Conservation (phyloP, 2,797 vertebrate species). For the Dromococcyx pavoninus region DNA sequence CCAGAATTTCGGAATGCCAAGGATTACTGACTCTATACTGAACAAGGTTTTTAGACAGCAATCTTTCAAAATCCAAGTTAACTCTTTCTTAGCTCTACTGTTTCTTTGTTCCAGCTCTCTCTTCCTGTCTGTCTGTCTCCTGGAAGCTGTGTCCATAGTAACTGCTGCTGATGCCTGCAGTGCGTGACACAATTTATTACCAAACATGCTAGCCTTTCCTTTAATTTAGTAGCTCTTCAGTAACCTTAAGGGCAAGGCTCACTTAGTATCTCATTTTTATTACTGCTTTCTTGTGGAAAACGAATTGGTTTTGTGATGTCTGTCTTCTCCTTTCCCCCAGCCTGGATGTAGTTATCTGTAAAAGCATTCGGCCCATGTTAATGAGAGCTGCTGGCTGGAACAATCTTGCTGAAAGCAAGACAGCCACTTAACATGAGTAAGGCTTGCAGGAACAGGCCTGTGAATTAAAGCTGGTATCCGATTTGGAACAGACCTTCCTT, state of each 20-base stretch:
- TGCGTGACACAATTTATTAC: neutral
- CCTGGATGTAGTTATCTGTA: neutral
- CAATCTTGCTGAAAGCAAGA: slow-evolving; percentile 22
- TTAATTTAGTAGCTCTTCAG: slow-evolving; percentile 14
- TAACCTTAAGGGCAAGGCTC: slow-evolving; percentile 1
- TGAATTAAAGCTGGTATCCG: slow-evolving; percentile 3
- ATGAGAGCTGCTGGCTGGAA: neutral
- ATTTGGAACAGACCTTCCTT: slow-evolving; percentile 30
- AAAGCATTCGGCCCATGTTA: neutral
- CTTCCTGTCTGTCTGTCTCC: neutral
- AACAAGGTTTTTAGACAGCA: slow-evolving; percentile 42
- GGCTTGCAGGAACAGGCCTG: slow-evolving; percentile 33
- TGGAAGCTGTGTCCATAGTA: slow-evolving; percentile 23
- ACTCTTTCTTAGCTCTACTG: slow-evolving; percentile 21
- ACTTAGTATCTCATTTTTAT: slow-evolving; percentile 4
- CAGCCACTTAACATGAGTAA: neutral
- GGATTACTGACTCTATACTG: slow-evolving; percentile 61
- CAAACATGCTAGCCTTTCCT: neutral
- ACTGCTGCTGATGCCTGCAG: neutral
- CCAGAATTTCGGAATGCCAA: slow-evolving; percentile 85
- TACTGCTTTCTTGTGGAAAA: slow-evolving; percentile 30
- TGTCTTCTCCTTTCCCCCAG: neutral
- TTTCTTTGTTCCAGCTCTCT: neutral
- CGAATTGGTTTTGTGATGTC: neutral
- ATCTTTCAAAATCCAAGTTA: slow-evolving; percentile 20